Percentiles rank a stretch among this genome's conserved stretches.
phyloP scores from a whole-genome alignment of 2,113 vertebrate species.

The Haliaeetus leucogaster region DNA sequence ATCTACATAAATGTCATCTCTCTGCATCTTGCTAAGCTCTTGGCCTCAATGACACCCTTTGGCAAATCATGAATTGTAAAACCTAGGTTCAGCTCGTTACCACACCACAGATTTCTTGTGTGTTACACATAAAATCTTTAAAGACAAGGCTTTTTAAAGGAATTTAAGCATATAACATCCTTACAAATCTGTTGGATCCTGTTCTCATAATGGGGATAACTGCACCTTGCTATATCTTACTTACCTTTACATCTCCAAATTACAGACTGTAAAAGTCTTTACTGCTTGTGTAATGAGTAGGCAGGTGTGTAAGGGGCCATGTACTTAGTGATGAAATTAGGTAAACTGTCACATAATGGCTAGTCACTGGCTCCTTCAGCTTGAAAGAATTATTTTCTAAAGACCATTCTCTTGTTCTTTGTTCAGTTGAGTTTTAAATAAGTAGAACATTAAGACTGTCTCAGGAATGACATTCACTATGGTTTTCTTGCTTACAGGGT shows the following conservation, averaged over 20 bases:
- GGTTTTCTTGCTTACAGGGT: background rate
- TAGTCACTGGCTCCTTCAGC: background rate
- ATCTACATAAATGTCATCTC: background rate
- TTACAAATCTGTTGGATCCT: background rate
- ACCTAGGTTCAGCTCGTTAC: background rate
- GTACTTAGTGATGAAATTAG: background rate
- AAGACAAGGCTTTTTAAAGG: background rate
- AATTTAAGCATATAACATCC: background rate
- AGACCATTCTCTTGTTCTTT: background rate
- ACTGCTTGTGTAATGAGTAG: background rate
- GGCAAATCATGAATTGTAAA: background rate
- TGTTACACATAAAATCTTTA: background rate
- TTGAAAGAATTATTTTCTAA: background rate
- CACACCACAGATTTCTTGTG: background rate
- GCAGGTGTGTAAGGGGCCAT: background rate
- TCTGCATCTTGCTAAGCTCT: background rate
- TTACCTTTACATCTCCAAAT: constrained; percentile 2
- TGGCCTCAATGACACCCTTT: background rate
- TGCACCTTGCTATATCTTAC: background rate
- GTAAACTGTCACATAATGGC: background rate
- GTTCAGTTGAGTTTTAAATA: background rate
- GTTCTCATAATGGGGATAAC: background rate
- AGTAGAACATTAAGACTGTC: background rate
- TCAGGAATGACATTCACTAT: background rate
- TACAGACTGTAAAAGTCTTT: background rate